phyloP scores from a whole-genome alignment of 2,113 vertebrate species.

The Tor tambroides region DNA sequence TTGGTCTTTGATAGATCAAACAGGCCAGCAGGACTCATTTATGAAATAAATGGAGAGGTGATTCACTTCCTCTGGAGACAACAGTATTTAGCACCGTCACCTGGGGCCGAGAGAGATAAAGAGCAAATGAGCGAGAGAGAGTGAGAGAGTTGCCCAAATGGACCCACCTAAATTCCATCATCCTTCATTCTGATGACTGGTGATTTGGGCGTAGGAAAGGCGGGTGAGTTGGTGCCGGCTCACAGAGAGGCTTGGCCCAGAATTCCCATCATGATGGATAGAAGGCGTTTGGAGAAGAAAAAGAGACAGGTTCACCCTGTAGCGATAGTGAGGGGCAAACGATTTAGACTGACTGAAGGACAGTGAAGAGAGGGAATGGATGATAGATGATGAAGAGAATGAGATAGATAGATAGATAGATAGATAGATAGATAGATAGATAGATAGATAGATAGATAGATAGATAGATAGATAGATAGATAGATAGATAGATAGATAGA shows the following conservation, averaged over 20 bases:
- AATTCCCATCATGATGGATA: conserved; percentile 74
- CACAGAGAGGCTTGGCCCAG: conserved; percentile 40
- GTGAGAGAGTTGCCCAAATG: conserved; percentile 66
- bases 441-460: not conserved
- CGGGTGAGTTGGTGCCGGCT: conserved; percentile 51
- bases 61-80: conserved; percentile 69
- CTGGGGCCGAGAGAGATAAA: conserved; percentile 64
- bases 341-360: conserved; percentile 71
- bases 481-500: not conserved
- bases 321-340: conserved; percentile 52
- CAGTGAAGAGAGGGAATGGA: conserved; percentile 24
- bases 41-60: conserved; percentile 68
- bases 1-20: conserved; percentile 56
- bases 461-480: not conserved
- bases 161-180: conserved; percentile 75
- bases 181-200: conserved; percentile 77
- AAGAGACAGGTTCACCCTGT: conserved; percentile 46
- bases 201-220: conserved; percentile 59
- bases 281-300: conserved; percentile 71
- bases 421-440: not conserved
- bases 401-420: not conserved
- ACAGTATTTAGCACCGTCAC: conserved; percentile 80
- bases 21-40: conserved; percentile 54
- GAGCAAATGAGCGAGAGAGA: conserved; percentile 63
- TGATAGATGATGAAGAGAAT: conserved; percentile 9